phyloP scores from a whole-genome alignment of 2,113 vertebrate species.

The Labeo rohita region DNA sequence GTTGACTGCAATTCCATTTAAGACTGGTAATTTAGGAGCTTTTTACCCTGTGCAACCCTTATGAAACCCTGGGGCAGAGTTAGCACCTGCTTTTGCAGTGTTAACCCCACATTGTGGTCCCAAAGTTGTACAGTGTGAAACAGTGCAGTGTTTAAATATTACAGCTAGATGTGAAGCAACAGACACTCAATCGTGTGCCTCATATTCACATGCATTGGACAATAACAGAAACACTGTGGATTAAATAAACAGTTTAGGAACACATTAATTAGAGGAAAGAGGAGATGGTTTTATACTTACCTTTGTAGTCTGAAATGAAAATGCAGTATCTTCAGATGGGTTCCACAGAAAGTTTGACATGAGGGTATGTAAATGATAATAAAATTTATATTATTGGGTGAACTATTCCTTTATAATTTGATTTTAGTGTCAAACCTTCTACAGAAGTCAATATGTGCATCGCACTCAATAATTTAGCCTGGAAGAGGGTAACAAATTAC shows the following conservation, averaged over 20 bases:
- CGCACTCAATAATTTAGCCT: background rate
- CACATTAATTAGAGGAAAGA: background rate
- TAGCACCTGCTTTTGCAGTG: background rate
- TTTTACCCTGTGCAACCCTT: background rate
- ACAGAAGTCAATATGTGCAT: background rate
- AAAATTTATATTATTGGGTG: background rate
- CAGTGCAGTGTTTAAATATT: background rate
- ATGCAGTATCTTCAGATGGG: background rate
- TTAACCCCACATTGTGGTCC: background rate
- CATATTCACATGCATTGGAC: background rate
- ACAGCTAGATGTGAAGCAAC: background rate
- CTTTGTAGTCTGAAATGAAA: background rate
- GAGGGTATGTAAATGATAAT: background rate
- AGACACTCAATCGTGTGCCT: background rate
- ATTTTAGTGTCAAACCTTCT: background rate
- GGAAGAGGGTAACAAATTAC: background rate
- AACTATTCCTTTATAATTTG: background rate
- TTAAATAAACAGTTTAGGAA: background rate
- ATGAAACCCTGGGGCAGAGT: background rate
- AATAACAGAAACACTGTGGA: background rate
- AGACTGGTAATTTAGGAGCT: background rate
- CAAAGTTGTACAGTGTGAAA: background rate
- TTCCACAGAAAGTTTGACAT: background rate
- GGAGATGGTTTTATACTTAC: background rate
- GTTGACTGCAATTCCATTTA: too few species aligned